Evolutionary conservation across 2,888 invertebrate genomes (phyloP), one percentile per base, ranked within the genome.

Genomic region (Myopa testacea): DNA sequence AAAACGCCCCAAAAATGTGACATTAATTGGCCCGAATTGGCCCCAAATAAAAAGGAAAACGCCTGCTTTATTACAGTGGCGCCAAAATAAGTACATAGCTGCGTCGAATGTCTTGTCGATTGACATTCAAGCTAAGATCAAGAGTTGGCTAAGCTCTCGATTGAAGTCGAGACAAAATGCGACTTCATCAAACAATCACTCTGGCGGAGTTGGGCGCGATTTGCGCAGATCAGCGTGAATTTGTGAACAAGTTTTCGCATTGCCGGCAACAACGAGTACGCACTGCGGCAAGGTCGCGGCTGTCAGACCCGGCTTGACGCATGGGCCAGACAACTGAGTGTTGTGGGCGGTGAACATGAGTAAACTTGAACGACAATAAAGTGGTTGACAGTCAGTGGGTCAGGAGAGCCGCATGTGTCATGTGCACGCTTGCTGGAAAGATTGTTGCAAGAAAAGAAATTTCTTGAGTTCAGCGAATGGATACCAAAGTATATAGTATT

Each of bases 181-280:
- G 34, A 55, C 5, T 55, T 34, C 19, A 16, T 16, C 16, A 52
- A 55, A 67, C 45, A 63, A 50, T 38, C 55, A 55, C 14, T 12
- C 3, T 50, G 37, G 16, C 63, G 45, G 14, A 34, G 26, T 67
- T 38, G 34, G 26, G n/a, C 52, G 34, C 16, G 63, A 63, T 62
- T 75, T 75, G 52, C 65, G 37, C 16, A 34, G 52, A 75, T 65
- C 67, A 75, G 7, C 45, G 65, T 52, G 37, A 52, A 75, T 52
- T 74, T 73, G 26, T 52, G 55, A 75, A 34, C 74, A 55, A 55
- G 19, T 74, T 67, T 52, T 67, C 38, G 50, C 63, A 63, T 75
- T 52, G 50, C 65, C 68, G 60, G 8, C 26, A 26, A 58, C 16
- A 40, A n/a, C 10, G n/a, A 26, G 7, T 26, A 50, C 14, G n/a